Evolutionary conservation across 2,797 vertebrate genomes (phyloP).

Genomic region (Gymnoscopelus microlampas): DNA sequence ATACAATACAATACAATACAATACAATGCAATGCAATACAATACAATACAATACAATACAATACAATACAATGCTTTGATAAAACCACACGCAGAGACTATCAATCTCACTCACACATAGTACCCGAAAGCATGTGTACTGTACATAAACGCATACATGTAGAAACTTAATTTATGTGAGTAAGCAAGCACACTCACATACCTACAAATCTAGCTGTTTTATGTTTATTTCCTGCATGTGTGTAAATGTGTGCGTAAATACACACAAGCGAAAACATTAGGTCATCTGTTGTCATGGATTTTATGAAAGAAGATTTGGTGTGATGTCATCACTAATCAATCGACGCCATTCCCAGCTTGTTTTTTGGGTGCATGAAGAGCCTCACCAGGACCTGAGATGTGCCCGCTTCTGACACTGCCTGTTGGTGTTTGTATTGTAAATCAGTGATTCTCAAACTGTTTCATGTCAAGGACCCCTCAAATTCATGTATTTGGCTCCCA

Average conservation of each 20-base stretch:
- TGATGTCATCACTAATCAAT: conserved; percentile 35
- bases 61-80: no score
- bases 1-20: no score
- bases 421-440: conserved; percentile 17
- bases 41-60: no score
- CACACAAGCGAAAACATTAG: neutral
- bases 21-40: no score
- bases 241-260: neutral
- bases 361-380: conserved; percentile 54
- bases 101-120: neutral
- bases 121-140: neutral
- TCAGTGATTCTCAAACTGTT: no score
- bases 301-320: conserved; percentile 24
- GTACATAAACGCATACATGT: neutral
- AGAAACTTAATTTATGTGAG: neutral
- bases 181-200: no score
- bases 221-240: neutral
- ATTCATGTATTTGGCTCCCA: no score
- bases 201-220: no score
- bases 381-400: conserved; percentile 25
- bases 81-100: no score
- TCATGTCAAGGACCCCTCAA: no score
- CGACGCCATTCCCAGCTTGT: conserved; percentile 38
- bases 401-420: conserved; percentile 4
- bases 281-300: neutral